These are phyloP conservation scores for Alsophila aescularia DNA, from an alignment of 2,888 invertebrate genomes.

Conservation along the genomic window DNA sequence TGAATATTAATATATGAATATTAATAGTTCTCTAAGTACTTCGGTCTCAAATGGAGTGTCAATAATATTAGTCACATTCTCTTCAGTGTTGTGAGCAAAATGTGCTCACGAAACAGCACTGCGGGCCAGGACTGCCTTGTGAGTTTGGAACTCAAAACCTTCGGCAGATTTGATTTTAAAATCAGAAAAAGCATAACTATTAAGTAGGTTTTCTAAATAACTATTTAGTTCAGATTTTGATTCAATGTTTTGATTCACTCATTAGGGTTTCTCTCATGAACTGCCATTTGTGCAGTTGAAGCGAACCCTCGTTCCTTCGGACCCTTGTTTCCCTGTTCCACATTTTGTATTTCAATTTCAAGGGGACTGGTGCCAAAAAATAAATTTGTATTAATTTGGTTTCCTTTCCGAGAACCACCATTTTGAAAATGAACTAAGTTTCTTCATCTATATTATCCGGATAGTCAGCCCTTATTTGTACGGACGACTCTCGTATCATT, in stretches of 20 bases:
- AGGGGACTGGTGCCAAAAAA: slow-evolving; percentile 66
- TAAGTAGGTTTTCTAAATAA: slow-evolving; percentile 71
- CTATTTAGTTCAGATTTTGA: slow-evolving; percentile 68
- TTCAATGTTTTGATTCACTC: no score
- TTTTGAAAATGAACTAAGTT: no score
- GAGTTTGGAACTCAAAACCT: slow-evolving; percentile 68
- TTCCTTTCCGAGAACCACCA: slow-evolving; percentile 66
- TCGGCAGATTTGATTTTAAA: slow-evolving; percentile 73
- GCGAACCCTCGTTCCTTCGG: slow-evolving; percentile 74
- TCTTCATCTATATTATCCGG: slow-evolving; percentile 45
- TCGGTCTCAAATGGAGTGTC: slow-evolving; percentile 72
- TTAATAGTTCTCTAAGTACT: slow-evolving; percentile 68
- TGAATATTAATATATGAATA: slow-evolving; percentile 75
- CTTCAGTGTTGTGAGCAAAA: slow-evolving; percentile 76
- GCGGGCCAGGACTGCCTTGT: slow-evolving; percentile 73
- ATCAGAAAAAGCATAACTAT: slow-evolving; percentile 72
- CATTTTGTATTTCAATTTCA: slow-evolving; percentile 73
- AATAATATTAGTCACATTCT: slow-evolving; percentile 69
- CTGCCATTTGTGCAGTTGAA: slow-evolving; percentile 77
- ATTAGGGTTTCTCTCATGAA: slow-evolving; percentile 67
- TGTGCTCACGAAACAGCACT: slow-evolving; percentile 76
- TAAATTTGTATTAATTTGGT: slow-evolving; percentile 76
- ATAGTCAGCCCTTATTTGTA: slow-evolving; percentile 58
- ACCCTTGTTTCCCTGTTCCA: slow-evolving; percentile 75
- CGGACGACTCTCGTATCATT: slow-evolving; percentile 68